Evolutionary conservation across 2,888 invertebrate genomes (phyloP).

Genomic region (Poecilus cupreus): DNA sequence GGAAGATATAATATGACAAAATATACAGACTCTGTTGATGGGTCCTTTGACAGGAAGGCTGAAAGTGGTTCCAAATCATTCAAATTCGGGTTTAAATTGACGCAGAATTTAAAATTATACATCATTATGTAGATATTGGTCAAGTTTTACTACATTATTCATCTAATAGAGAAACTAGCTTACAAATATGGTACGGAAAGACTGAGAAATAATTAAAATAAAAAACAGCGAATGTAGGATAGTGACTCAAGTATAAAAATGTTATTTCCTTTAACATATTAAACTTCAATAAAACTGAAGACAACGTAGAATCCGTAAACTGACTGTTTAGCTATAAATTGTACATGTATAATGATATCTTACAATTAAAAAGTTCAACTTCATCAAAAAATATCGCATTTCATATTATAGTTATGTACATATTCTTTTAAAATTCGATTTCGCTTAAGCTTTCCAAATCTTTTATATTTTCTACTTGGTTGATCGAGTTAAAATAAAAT

Average conservation of each 20-base stretch:
- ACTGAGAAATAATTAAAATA: neutral
- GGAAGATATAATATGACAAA: constrained; percentile 57
- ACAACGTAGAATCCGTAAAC: constrained; percentile 54
- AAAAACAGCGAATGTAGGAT: neutral
- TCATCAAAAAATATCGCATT: constrained; percentile 56
- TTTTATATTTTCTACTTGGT: constrained; percentile 33
- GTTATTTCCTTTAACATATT: constrained; percentile 26
- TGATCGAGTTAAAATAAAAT: neutral
- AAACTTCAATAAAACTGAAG: constrained; percentile 58
- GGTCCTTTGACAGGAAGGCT: constrained; percentile 54
- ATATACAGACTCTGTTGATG: constrained; percentile 54
- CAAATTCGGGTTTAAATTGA: constrained; percentile 57
- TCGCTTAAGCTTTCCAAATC: constrained; percentile 43
- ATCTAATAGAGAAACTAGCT: constrained; percentile 15
- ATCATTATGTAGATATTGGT: constrained; percentile 41
- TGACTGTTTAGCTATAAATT: constrained; percentile 48
- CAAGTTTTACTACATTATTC: constrained; percentile 36
- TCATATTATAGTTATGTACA: constrained; percentile 56
- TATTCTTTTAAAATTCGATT: constrained; percentile 47
- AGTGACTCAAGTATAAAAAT: neutral
- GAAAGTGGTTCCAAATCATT: constrained; percentile 53
- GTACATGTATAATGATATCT: constrained; percentile 55
- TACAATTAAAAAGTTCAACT: constrained; percentile 54
- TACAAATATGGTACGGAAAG: constrained; percentile 18
- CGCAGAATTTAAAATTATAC: constrained; percentile 43